A percentile compares a stretch with the other conserved stretches of the same genome.
Evolutionary conservation across 2,888 invertebrate genomes (phyloP).

Genomic region (Philopedon plagiatum): DNA sequence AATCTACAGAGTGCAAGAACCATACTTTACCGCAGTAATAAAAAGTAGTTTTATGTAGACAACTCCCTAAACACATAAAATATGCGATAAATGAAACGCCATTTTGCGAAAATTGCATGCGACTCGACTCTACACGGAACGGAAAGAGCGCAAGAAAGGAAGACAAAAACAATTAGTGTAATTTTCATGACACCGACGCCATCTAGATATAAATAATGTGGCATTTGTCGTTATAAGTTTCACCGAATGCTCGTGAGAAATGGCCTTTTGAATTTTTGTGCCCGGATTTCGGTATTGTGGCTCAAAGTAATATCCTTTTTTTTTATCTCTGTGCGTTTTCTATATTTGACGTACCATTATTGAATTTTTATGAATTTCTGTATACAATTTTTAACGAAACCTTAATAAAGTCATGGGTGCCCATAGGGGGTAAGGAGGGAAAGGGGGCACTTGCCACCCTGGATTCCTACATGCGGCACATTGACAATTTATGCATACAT

Average conservation of each 20-base stretch:
- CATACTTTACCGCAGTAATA: neutral
- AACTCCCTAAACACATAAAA: neutral
- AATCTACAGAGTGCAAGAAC: no score
- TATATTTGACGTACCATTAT: neutral
- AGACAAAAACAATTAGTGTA: slow-evolving; percentile 50
- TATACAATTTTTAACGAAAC: no score
- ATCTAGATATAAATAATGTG: slow-evolving; percentile 50
- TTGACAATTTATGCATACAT: no score
- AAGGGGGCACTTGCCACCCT: no score
- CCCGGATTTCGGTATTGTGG: slow-evolving; percentile 15
- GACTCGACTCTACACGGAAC: slow-evolving; percentile 8
- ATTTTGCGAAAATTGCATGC: slow-evolving; percentile 6
- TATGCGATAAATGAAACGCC: slow-evolving; percentile 6
- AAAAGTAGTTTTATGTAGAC: neutral
- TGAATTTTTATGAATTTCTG: no score
- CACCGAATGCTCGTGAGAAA: slow-evolving; percentile 31
- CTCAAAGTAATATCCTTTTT: neutral
- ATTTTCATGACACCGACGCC: slow-evolving; percentile 46
- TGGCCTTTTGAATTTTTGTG: slow-evolving; percentile 21
- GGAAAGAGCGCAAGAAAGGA: slow-evolving; percentile 30
- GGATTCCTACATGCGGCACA: no score
- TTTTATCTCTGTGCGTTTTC: slow-evolving; percentile 8
- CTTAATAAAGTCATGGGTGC: no score
- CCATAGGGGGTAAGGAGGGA: no score
- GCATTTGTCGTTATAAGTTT: slow-evolving; percentile 50